Base-by-base conservation (phyloP, 2,888 invertebrate species). In the Hemaris fuciformis region DNA sequence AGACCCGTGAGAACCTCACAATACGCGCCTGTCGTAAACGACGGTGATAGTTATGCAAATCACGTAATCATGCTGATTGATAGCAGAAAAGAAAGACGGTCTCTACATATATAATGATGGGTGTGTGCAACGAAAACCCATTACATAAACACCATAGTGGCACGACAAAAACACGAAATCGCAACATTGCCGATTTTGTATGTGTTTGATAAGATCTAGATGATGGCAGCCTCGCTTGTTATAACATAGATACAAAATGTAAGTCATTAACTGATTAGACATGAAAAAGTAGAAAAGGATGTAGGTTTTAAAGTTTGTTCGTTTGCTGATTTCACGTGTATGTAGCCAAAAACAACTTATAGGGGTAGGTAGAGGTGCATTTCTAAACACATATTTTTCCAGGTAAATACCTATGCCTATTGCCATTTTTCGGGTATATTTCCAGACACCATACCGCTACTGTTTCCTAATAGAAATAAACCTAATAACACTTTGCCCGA, bases 21-120 rank as follows among this genome's bases (percentile, higher is more conserved):
- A 23, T 27, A 43, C 53, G 18, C 8, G 5, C 8, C 53, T 53
- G 53, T 53, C 31, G 57, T 42, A 59, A 62, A 63, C 18, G n/a
- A 7, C 31, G 45, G 58, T 25, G 57, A 60, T 48, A 56, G 61
- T 61, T 64, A 72, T 72, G 62, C 70, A 61, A 69, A 69, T 58
- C 68, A 71, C 57, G 59, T 43, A 59, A 43, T 1, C 25, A 18
- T 27, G 7, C 42, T 43, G 43, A 59, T 59, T 27, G 43, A 59
- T 59, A 20, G 43, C 22, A 25, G 27, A 59, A 59, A 20, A 27
- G 27, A 27, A 27, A 59, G 25, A 42, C 25, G 42, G 42, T 18
- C 18, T 42, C 42, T 20, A 59, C 43, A 43, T 42, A 25, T 46
- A 53, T 53, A 53, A 53, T 53, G 27, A 43, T 43, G 59, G 41